phyloP scores from a whole-genome alignment of 2,113 vertebrate species.

The Melierax canorus region DNA sequence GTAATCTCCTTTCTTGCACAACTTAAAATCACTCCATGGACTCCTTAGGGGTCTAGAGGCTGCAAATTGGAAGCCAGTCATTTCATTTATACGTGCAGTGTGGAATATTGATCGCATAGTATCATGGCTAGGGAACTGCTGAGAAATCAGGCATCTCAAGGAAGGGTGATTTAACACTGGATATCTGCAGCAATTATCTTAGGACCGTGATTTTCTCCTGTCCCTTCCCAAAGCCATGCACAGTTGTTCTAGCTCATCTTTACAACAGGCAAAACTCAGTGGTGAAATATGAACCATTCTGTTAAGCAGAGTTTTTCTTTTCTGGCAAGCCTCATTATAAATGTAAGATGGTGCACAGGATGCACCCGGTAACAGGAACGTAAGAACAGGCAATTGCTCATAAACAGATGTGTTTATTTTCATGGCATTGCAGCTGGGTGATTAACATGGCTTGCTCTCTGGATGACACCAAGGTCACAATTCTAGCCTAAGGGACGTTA shows the following conservation, averaged over 20 bases:
- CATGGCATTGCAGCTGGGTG: not conserved
- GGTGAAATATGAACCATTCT: not conserved
- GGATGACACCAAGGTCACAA: not conserved
- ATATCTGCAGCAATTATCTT: not conserved
- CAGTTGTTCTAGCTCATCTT: not conserved
- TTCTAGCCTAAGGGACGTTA: not conserved
- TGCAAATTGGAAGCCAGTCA: not conserved
- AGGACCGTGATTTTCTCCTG: not conserved
- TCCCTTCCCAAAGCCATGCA: not conserved
- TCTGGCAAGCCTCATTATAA: not conserved
- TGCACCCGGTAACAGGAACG: not conserved
- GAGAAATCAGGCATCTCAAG: not conserved
- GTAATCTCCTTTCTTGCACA: not conserved
- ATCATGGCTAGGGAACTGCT: not conserved
- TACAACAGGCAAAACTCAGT: not conserved
- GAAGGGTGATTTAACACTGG: not conserved
- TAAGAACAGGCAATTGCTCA: not conserved
- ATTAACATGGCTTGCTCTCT: not conserved
- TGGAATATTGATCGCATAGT: rapidly evolving
- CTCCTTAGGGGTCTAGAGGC: not conserved
- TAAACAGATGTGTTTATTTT: not conserved
- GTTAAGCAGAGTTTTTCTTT: not conserved
- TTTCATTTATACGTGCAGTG: not conserved
- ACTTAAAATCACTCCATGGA: not conserved
- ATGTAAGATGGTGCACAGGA: not conserved